Percentiles rank a stretch among this genome's conserved stretches.
phyloP scores from a whole-genome alignment of 2,797 vertebrate species.

The Thripadectes ignobilis region DNA sequence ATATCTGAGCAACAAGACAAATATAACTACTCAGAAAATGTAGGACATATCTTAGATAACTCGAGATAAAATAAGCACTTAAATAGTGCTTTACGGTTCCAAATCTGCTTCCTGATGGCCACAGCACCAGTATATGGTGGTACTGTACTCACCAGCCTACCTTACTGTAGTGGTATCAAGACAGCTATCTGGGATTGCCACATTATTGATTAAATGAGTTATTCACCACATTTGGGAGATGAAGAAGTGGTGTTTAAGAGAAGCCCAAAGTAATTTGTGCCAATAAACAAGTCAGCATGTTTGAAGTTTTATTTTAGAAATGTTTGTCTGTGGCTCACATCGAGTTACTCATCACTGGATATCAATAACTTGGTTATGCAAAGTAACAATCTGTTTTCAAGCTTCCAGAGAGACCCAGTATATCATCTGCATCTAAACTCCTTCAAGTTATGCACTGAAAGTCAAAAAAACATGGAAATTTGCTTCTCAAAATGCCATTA shows the following conservation, averaged over 20 bases:
- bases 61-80: background rate
- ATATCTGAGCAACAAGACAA: background rate
- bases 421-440: background rate
- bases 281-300: background rate
- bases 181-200: background rate
- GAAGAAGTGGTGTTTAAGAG: background rate
- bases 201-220: background rate
- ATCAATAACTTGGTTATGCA: constrained; percentile 43
- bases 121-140: background rate
- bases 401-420: background rate
- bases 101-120: background rate
- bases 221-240: background rate
- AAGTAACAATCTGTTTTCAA: constrained; percentile 42
- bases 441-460: background rate
- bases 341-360: background rate
- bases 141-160: background rate
- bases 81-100: background rate
- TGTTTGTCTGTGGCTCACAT: background rate
- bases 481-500: background rate
- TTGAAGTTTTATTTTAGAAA: constrained; percentile 1
- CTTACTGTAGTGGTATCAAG: background rate
- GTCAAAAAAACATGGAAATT: background rate
- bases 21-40: background rate
- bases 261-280: background rate
- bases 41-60: background rate